Evolutionary conservation across 2,888 invertebrate species (phyloP), one percentile per base, ranked within the genome.

Genomic region (Erebia aethiops): DNA sequence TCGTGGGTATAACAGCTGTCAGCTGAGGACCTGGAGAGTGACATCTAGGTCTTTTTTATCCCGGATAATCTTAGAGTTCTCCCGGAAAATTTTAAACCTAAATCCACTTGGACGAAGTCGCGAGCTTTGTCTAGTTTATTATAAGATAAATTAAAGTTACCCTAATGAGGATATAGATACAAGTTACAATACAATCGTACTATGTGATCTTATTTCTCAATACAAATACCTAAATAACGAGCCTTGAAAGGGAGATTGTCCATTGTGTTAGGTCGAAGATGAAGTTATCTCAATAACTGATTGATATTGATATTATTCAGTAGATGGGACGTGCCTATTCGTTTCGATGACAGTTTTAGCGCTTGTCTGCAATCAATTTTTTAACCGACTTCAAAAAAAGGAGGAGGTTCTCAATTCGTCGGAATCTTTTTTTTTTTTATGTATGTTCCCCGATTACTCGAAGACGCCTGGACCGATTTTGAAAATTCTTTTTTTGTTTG

Each of bases 221-320:
- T 61, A 61, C 61, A 62, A 26, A 49, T 62, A 49, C 21, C 21
- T 62, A 46, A 62, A 62, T 62, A 62, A 62, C 62, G 62, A 62
- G 46, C 49, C 14, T 49, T 21, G 49, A 46, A 49, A 43, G 16
- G 16, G 5, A 18, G 46, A 46, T 49, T 62, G 62, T 46, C 49
- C 7, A 62, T 49, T 49, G 62, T 46, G 21, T 62, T 62, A 43
- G 18, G 61, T 16, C 43, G 43, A 16, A 11, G 16, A 58, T n/a
- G 16, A 60, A 13, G 2, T 26, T 8, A 35, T 43, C 43, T 60
- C 43, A 46, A 18, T 61, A 18, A 61, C 18, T 14, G 35, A 35
- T n/a, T 35, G 9, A 54, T 54, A 54, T 54, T 54, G 2, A 35
- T 35, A 35, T 18, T 54, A 18, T 54, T 54, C 10, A 16, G 3